Evolutionary conservation across 2,113 vertebrate genomes (phyloP), one percentile per base, ranked within the genome.

Genomic region (Plectropomus leopardus): DNA sequence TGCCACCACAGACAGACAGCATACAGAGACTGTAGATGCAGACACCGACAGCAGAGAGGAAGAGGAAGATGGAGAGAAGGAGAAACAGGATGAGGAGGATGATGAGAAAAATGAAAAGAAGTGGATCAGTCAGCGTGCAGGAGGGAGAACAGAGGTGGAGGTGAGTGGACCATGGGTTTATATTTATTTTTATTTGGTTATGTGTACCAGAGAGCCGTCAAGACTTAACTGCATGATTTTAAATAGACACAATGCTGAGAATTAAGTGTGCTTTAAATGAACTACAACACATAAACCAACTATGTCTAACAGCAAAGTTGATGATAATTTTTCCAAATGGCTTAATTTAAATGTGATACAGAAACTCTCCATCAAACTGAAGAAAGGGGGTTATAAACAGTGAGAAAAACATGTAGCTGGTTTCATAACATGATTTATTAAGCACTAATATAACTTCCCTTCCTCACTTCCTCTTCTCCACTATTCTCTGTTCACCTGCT

Each of bases 91-190:
- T 34, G 87, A 92, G 65, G 89, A 91, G 64, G 86, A 91, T 0
- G 91, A 92, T 51, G 92, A 93, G 80, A 93, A 92, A 80, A 85
- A 82, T 30, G 92, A 90, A 66, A 87, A 51, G 24, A 87, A 89
- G 51, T 86, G 85, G 82, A 82, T 80, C 67, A 84, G 57, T 72
- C 82, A 76, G 71, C 79, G 32, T 47, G 48, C 66, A 30, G 78
- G 65, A 80, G 72, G 79, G 78, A 89, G 85, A 66, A 72, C 34
- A 60, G 65, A 88, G 24, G 74, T 24, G 9, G 64, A 70, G 82
- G 92, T 93, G 69, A 77, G 87, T 53, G 32, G 28, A 50, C 19
- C 40, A 23, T 19, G 21, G 47, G 68, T 68, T 59, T 60, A 59
- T 72, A 77, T 50, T 53, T 3, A 59, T 28, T 16, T 61, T 45